These are phyloP conservation scores for Scalopus aquaticus DNA, from an alignment of 2,113 vertebrate species.

Conservation along the genomic window DNA sequence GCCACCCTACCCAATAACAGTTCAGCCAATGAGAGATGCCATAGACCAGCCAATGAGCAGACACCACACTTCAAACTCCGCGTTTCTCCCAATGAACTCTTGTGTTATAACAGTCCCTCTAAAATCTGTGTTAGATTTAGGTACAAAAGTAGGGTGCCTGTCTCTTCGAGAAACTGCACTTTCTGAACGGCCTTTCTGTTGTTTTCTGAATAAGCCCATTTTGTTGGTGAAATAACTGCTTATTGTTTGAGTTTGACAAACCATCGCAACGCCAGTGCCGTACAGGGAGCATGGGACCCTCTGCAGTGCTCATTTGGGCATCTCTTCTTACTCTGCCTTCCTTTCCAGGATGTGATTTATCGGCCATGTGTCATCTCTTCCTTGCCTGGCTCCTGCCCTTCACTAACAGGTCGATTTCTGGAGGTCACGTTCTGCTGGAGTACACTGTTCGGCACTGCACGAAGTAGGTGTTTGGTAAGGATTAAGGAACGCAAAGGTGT, in stretches of 20 bases:
- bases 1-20: neutral
- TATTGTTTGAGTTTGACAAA: neutral
- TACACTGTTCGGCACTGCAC: neutral
- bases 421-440: fast-evolving
- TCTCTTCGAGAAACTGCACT: neutral
- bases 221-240: neutral
- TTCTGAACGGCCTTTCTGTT: neutral
- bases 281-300: fast-evolving
- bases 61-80: neutral
- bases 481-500: neutral
- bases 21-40: neutral
- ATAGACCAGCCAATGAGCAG: neutral
- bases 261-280: neutral
- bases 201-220: neutral
- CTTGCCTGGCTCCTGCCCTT: neutral
- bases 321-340: fast-evolving
- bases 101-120: neutral
- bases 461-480: neutral
- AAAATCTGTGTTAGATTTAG: neutral
- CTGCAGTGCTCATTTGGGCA: neutral
- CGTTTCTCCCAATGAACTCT: neutral
- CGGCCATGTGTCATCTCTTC: neutral
- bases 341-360: neutral
- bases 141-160: no score
- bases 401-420: neutral